Percentiles rank a stretch among this genome's conserved stretches.
phyloP scores from a whole-genome alignment of 1,140 invertebrate species.

The Hycleus phaleratus region DNA sequence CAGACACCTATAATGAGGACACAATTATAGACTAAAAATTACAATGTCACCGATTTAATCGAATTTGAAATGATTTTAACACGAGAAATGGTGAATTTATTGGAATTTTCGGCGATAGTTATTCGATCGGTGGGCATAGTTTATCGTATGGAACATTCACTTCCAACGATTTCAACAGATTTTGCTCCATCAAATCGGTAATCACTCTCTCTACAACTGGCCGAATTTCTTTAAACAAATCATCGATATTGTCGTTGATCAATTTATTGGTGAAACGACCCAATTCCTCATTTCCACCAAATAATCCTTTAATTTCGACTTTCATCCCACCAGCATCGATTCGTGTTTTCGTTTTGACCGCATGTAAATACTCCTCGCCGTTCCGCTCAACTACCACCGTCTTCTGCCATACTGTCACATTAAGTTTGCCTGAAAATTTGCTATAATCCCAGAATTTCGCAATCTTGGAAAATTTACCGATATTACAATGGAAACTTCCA shows the following conservation, averaged over 20 bases:
- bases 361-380: background rate
- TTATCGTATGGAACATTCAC: too few relatives aligned
- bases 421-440: slow-evolving; percentile 3
- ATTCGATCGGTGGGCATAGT: too few relatives aligned
- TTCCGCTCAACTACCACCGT: background rate
- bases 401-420: background rate
- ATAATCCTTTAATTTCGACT: background rate
- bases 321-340: slow-evolving; percentile 1
- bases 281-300: slow-evolving; percentile 7
- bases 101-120: too few relatives aligned
- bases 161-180: too few relatives aligned
- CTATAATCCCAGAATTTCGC: background rate
- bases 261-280: slow-evolving; percentile 1
- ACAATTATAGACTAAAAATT: too few relatives aligned
- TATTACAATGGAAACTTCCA: slow-evolving; percentile 10
- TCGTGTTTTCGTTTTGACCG: background rate
- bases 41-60: too few relatives aligned
- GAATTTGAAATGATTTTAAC: too few relatives aligned
- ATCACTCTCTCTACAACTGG: too few relatives aligned
- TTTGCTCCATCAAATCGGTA: too few relatives aligned
- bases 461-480: slow-evolving; percentile 4
- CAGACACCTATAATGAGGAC: too few relatives aligned
- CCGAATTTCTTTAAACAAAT: too few relatives aligned
- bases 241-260: background rate
- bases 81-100: too few relatives aligned